Evolutionary conservation across 1,140 invertebrate genomes (phyloP).

Genomic region (Apolygus lucorum): DNA sequence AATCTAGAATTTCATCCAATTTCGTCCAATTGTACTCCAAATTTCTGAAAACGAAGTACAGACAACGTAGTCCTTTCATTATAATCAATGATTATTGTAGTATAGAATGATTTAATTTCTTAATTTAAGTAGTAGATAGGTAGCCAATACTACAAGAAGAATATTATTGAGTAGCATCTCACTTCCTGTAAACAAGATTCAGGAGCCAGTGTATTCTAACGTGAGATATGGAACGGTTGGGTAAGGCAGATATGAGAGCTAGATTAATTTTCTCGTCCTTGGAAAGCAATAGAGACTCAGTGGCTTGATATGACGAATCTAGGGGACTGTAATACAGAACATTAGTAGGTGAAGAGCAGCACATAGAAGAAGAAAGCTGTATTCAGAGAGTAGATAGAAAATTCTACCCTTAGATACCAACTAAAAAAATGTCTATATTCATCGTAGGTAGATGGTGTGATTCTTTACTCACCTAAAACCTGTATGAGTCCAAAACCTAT

Average conservation of each 20-base stretch:
- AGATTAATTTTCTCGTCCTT: not conserved
- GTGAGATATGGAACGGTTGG: not conserved
- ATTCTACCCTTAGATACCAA: not conserved
- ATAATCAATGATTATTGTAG: too few species aligned
- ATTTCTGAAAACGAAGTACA: not conserved
- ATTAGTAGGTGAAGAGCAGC: too few species aligned
- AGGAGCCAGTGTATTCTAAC: not conserved
- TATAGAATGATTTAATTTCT: too few species aligned
- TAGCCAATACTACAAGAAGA: too few species aligned
- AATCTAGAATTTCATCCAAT: not conserved
- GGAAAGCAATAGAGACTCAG: not conserved
- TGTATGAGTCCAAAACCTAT: not conserved
- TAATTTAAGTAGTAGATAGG: too few species aligned
- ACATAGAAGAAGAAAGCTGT: not conserved
- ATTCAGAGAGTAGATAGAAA: not conserved
- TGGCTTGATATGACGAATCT: not conserved
- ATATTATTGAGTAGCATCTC: too few species aligned
- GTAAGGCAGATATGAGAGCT: not conserved
- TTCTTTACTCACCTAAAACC: not conserved
- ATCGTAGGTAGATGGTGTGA: too few species aligned
- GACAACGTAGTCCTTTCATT: too few species aligned
- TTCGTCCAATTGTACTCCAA: not conserved
- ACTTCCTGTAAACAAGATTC: not conserved
- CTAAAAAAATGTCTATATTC: too few species aligned
- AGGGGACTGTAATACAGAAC: not conserved